Evolutionary conservation across 1,140 invertebrate species (phyloP).

Genomic region (Tenebrio molitor): DNA sequence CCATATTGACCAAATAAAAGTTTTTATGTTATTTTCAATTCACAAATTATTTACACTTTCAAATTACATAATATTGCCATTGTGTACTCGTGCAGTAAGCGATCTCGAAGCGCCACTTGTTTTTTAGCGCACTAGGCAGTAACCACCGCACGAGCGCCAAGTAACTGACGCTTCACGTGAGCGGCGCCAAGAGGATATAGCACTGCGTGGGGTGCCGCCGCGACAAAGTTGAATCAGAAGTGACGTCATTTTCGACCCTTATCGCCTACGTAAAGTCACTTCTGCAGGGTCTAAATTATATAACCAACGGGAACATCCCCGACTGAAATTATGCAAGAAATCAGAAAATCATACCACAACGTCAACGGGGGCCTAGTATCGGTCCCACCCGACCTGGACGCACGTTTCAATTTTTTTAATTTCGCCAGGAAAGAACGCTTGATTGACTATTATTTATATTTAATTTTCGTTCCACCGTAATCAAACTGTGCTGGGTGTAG

Average conservation of each 20-base stretch:
- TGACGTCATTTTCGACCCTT: slow-evolving; percentile 42
- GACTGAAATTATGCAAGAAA: no score
- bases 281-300: background rate
- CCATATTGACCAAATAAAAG: slow-evolving; percentile 39
- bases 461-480: background rate
- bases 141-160: background rate
- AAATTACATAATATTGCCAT: no score
- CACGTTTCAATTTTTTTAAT: no score
- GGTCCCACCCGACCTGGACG: no score
- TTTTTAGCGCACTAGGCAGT: no score
- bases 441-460: no score
- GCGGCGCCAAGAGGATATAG: slow-evolving; percentile 37
- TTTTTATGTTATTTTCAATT: background rate
- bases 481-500: background rate
- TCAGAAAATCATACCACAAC: no score
- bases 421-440: no score
- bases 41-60: slow-evolving; percentile 22
- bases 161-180: slow-evolving; percentile 39
- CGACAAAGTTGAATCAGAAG: slow-evolving; percentile 35
- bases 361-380: no score
- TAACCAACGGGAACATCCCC: no score
- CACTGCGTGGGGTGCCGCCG: slow-evolving; percentile 36
- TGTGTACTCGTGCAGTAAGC: no score
- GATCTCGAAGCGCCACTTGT: no score
- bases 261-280: slow-evolving; percentile 22